Evolutionary conservation across 2,113 vertebrate genomes (phyloP).

Genomic region (Ceyx cyanopectus): DNA sequence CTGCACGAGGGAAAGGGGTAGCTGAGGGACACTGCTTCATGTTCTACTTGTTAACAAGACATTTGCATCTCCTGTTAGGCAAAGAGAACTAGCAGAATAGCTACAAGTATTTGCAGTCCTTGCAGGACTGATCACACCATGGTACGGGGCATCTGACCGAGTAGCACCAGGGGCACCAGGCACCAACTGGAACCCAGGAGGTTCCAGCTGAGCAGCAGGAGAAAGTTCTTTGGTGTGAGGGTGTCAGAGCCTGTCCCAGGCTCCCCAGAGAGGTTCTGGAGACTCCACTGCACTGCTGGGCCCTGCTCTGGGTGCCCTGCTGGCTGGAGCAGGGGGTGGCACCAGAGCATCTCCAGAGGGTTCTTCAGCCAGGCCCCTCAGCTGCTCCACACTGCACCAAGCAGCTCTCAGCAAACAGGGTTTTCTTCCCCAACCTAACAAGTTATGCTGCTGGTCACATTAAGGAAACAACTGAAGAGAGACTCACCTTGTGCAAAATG

Average conservation of each 20-base stretch:
- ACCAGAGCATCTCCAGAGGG: too few species aligned
- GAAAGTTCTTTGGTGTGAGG: too few species aligned
- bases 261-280: too few species aligned
- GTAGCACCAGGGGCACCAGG: not conserved
- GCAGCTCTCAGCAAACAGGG: not conserved
- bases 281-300: too few species aligned
- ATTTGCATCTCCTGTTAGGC: not conserved
- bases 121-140: not conserved
- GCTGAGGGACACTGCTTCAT: not conserved
- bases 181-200: not conserved
- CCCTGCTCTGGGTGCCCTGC: too few species aligned
- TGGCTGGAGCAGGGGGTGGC: too few species aligned
- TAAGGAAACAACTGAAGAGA: not conserved
- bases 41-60: not conserved
- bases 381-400: not conserved
- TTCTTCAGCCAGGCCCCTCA: too few species aligned
- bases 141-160: fast-evolving
- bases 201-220: too few species aligned
- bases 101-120: not conserved
- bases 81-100: fast-evolving
- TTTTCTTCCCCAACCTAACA: not conserved
- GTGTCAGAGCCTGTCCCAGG: too few species aligned
- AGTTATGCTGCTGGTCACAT: not conserved
- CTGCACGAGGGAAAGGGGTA: constrained; percentile 65
- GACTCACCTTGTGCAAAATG: not conserved